Base-by-base conservation (phyloP, 2,113 vertebrate genomes). In the Pterocles orientalis region DNA sequence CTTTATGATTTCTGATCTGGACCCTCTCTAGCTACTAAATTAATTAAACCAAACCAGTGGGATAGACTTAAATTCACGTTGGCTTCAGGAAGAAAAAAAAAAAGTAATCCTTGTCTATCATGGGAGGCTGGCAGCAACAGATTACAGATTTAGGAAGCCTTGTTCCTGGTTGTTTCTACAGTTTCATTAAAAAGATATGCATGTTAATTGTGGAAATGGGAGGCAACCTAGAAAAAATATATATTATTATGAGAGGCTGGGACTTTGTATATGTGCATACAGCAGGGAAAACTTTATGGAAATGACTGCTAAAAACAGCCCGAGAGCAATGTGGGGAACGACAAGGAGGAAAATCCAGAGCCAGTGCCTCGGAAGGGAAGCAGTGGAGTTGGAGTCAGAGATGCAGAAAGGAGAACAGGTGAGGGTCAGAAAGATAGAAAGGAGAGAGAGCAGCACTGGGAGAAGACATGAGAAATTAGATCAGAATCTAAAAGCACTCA, bases 391-490 rank as follows among this genome's bases (percentile, higher is more conserved):
- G 90, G 95, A 97, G 96, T 95, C 92, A 86, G 97, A 94, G 92
- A 93, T 61, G 65, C 94, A 96, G 87, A 95, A 96, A 98, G 94
- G 92, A 96, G 60, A 96, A 88, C 92, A 86, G 95, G 92, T 97
- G 93, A 98, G 97, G 97, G 97, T 97, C 98, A 98, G 97, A 94
- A 97, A 97, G 94, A 92, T 86, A 96, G 97, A 97, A 97, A 97
- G 93, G 95, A 98, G 96, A 97, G 97, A 97, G 95, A 97, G 96
- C 97, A 97, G 98, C 96, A 17, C 97, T 97, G 97, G 97, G 98
- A 98, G 97, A 98, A 97, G 97, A 95, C 96, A 97, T 96, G 97
- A 97, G 95, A 98, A 98, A 98, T 98, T 98, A 98, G 98, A 98
- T 96, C 98, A 97, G 97, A 97, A 97, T 97, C 97, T 95, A 83